These are phyloP conservation scores for Hepsetus odoe DNA, from an alignment of 2,113 vertebrate species.

Conservation along the genomic window DNA sequence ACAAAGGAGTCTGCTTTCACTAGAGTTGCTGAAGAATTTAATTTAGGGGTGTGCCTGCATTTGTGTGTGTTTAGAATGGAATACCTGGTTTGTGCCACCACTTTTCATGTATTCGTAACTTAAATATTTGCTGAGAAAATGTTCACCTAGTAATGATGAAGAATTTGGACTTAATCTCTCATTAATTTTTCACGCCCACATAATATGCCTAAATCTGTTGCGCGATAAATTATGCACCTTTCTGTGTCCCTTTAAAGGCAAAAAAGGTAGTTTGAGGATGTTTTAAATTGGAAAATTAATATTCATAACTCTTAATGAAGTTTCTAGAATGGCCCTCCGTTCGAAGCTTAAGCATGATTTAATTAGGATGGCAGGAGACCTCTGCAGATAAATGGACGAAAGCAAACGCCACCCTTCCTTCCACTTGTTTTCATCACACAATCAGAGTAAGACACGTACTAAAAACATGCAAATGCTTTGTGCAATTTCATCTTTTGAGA, in stretches of 20 bases:
- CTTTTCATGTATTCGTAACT: constrained; percentile 25
- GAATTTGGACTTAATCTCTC: constrained; percentile 55
- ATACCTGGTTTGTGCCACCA: background rate
- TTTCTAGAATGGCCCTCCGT: constrained; percentile 61
- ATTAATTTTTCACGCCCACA: constrained; percentile 80
- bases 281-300: constrained; percentile 82
- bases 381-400: constrained; percentile 34
- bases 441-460: constrained; percentile 20
- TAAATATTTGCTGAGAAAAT: constrained; percentile 23
- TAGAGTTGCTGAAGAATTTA: background rate
- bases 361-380: constrained; percentile 53
- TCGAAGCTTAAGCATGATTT: constrained; percentile 54
- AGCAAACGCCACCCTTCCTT: background rate
- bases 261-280: constrained; percentile 62
- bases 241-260: constrained; percentile 63
- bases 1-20: constrained; percentile 1
- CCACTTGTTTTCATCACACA: constrained; percentile 14
- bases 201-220: constrained; percentile 83
- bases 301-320: constrained; percentile 86
- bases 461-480: background rate
- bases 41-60: background rate
- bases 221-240: constrained; percentile 82
- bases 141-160: constrained; percentile 38
- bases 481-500: constrained; percentile 31
- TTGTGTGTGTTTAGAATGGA: background rate